phyloP scores from a whole-genome alignment of 2,888 invertebrate genomes.

The Acronicta alni region DNA sequence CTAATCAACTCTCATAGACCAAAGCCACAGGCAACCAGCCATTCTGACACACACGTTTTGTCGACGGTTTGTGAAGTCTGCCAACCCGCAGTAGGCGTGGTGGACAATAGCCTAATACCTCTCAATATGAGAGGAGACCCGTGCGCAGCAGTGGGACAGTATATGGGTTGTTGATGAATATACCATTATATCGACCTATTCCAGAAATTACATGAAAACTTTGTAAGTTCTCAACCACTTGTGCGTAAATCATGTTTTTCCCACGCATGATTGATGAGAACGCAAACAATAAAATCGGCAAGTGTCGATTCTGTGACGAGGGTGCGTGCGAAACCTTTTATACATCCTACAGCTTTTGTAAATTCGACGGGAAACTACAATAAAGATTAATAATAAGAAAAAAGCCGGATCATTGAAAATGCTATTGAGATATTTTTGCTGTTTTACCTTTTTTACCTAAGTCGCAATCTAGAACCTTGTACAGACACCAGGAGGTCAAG shows the following conservation, averaged over 20 bases:
- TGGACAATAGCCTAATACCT: too few species aligned
- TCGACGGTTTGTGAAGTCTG: too few species aligned
- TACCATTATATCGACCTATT: too few species aligned
- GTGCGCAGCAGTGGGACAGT: too few species aligned
- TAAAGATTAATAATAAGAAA: conserved; percentile 31
- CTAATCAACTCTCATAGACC: too few species aligned
- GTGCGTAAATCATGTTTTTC: conserved; percentile 32
- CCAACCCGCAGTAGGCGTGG: too few species aligned
- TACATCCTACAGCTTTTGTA: conserved; percentile 25
- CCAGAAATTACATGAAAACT: background rate
- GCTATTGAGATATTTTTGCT: conserved; percentile 7
- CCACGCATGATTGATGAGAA: conserved; percentile 42
- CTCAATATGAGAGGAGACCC: too few species aligned
- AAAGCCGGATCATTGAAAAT: conserved; percentile 5
- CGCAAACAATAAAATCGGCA: conserved; percentile 44
- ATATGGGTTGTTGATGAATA: too few species aligned
- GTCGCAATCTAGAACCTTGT: too few species aligned
- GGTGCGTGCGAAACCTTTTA: conserved; percentile 41
- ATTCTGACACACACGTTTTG: too few species aligned
- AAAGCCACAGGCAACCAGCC: too few species aligned
- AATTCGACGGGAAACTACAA: conserved; percentile 29
- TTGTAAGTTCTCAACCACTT: conserved; percentile 4
- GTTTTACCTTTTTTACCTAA: conserved; percentile 1
- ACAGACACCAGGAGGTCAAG: too few species aligned
- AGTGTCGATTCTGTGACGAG: conserved; percentile 40